Evolutionary conservation across 2,888 invertebrate genomes (phyloP), one percentile per base, ranked within the genome.

Genomic region (Aphrophora alni): DNA sequence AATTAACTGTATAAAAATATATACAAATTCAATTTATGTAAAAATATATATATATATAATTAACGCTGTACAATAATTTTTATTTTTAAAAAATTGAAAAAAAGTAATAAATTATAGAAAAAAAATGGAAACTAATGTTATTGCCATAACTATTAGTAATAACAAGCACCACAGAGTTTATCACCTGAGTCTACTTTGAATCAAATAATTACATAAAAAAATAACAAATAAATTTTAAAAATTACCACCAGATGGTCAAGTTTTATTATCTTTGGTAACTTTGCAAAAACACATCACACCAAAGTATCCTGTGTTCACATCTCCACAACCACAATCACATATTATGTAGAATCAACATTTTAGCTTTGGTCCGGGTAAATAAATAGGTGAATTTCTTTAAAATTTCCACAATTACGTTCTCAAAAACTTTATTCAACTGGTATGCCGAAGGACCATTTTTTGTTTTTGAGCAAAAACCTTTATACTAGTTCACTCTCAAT

Each of bases 261-360:
- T 74, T 74, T 73, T 25, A 59, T 17, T 21, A 59, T 59, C 44
- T 78, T 78, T 78, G 78, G 78, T 79, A 79, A 79, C 78, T 33
- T 33, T 79, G 78, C 51, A 25, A 75, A 74, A 68, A 10, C 73
- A 74, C 74, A 79, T 38, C 68, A 74, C 78, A 59, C 59, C 74
- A 73, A 78, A 59, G 24, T 14, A 74, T 79, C 78, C 78, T 79
- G 78, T 79, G 78, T 79, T 79, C 78, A 79, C 78, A 74, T 68
- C 12, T 79, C 78, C 78, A 79, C 78, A 38, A 33, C 78, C 78
- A 79, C 78, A 79, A 38, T 79, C 59, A 59, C 59, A 59, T 59
- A 21, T 21, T 59, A 4, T 59, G 59, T 59, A 59, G 59, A 59
- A 3, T 59, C 2, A 59, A 59, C 12, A 3, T 44, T 44, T 33